phyloP scores from a whole-genome alignment of 2,113 vertebrate genomes.

The Lamprologus lemairii region DNA sequence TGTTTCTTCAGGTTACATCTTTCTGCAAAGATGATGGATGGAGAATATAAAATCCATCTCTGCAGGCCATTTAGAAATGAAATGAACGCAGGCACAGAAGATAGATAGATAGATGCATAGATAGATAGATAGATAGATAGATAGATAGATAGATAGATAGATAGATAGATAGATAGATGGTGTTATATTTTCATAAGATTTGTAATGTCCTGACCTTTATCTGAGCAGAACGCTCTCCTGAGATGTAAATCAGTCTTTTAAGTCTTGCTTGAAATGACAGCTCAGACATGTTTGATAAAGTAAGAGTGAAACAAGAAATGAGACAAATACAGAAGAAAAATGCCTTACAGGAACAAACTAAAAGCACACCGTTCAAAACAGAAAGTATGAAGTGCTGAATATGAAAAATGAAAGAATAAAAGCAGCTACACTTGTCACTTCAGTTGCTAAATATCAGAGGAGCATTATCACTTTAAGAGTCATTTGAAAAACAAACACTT shows the following conservation, averaged over 20 bases:
- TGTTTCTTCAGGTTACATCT: constrained; percentile 46
- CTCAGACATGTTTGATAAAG: background rate
- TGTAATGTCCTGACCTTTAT: background rate
- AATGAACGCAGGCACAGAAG: background rate
- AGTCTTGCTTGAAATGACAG: background rate
- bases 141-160: background rate
- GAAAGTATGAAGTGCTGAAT: background rate
- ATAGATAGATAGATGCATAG: background rate
- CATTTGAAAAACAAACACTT: background rate
- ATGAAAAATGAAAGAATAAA: background rate
- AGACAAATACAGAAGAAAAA: background rate
- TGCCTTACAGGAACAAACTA: background rate
- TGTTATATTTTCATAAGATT: background rate
- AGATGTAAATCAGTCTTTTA: background rate
- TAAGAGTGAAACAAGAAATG: background rate
- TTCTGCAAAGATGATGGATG: constrained; percentile 51
- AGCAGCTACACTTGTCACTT: background rate
- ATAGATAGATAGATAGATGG: background rate
- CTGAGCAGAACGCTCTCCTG: background rate
- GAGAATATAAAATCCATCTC: constrained; percentile 40
- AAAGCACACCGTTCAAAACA: background rate
- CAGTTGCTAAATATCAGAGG: background rate
- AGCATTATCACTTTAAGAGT: background rate
- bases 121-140: background rate
- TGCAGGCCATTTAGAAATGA: constrained; percentile 19